A percentile compares a stretch with the other conserved stretches of the same genome.
Evolutionary conservation across 2,797 vertebrate genomes (phyloP).

Genomic region (Cynopterus sphinx): DNA sequence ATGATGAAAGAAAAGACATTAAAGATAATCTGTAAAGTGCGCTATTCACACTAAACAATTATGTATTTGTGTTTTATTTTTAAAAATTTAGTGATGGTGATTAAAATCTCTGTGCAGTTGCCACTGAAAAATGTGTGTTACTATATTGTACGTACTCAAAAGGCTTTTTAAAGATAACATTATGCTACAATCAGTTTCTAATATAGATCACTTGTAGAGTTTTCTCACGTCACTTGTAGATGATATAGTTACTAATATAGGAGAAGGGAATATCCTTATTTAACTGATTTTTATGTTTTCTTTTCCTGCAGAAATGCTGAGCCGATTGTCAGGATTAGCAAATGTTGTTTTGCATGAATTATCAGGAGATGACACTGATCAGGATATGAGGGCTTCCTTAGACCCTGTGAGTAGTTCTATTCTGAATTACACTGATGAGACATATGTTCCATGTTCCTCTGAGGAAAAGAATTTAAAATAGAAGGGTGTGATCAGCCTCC

Average conservation of each 20-base stretch:
- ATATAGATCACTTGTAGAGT: background rate
- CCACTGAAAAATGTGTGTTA: background rate
- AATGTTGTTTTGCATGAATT: conserved; percentile 93
- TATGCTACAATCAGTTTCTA: background rate
- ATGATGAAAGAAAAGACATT: background rate
- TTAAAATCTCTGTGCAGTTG: background rate
- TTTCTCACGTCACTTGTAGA: background rate
- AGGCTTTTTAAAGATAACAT: conserved; percentile 15
- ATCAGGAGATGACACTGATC: conserved; percentile 88
- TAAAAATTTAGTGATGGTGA: background rate
- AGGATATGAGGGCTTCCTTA: conserved; percentile 78
- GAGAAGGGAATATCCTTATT: background rate
- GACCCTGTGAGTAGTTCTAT: conserved; percentile 85
- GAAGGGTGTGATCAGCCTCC: background rate
- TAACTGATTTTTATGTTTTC: conserved; percentile 26
- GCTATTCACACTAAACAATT: background rate
- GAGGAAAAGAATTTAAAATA: background rate
- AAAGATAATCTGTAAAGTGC: background rate
- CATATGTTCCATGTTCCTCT: background rate
- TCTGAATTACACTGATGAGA: background rate
- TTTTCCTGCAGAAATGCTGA: conserved; percentile 90
- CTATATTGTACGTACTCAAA: background rate
- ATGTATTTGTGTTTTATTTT: conserved; percentile 1
- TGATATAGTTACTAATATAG: background rate
- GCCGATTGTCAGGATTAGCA: conserved; percentile 91